phyloP scores from a whole-genome alignment of 1,140 invertebrate genomes.

The Dendroctonus valens region DNA sequence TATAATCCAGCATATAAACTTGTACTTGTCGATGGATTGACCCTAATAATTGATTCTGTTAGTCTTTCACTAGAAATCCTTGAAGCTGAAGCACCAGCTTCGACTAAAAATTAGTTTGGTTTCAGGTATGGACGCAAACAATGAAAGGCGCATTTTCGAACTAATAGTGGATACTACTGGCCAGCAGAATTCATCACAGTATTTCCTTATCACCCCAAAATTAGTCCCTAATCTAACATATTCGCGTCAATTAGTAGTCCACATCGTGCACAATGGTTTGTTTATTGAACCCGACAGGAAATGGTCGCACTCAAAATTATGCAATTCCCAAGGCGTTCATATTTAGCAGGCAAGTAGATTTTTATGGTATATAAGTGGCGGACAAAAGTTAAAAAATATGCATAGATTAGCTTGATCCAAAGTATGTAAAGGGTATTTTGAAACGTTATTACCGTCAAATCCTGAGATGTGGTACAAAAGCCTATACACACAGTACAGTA shows the following conservation, averaged over 20 bases:
- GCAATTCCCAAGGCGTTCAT: conserved; percentile 33
- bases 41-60: no score
- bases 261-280: conserved; percentile 47
- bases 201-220: conserved; percentile 93
- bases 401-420: no score
- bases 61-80: no score
- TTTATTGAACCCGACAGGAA: conserved; percentile 41
- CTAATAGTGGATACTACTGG: conserved; percentile 78
- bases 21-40: no score
- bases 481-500: no score
- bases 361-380: no score
- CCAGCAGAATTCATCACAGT: conserved; percentile 69
- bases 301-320: conserved; percentile 39
- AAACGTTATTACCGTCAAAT: no score
- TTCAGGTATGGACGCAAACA: conserved; percentile 58
- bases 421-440: no score
- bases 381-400: no score
- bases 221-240: conserved; percentile 45
- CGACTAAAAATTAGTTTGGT: not conserved
- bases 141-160: conserved; percentile 87
- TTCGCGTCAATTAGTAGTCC: conserved; percentile 40
- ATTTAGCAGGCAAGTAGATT: conserved; percentile 8
- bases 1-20: no score
- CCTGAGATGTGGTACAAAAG: no score
- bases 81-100: not conserved